Percentiles rank a stretch among this genome's conserved stretches.
Evolutionary conservation across 2,888 invertebrate species (phyloP).

Genomic region (Acleris emargana): DNA sequence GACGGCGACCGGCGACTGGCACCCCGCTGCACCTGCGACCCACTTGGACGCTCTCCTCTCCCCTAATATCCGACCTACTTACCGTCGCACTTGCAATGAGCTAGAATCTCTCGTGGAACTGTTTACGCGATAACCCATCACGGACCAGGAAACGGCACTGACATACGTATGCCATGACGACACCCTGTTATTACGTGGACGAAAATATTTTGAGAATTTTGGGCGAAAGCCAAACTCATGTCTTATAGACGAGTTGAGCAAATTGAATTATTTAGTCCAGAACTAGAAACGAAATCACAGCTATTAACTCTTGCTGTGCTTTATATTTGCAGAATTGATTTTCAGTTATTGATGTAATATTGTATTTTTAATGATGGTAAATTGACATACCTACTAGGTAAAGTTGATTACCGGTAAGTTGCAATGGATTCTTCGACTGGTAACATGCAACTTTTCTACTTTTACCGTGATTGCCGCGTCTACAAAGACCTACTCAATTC

Average conservation of each 20-base stretch:
- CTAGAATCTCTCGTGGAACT: constrained; percentile 13
- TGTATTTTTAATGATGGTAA: no score
- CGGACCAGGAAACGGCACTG: constrained; percentile 23
- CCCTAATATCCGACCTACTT: constrained; percentile 78
- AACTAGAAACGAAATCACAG: constrained; percentile 5
- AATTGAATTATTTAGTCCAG: constrained; percentile 17
- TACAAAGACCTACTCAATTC: no score
- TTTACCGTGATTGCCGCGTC: no score
- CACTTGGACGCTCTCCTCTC: constrained; percentile 69
- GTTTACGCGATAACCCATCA: constrained; percentile 16
- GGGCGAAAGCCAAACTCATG: constrained; percentile 24
- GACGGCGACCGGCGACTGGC: constrained; percentile 38
- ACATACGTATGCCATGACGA: constrained; percentile 23
- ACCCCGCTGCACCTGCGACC: constrained; percentile 56
- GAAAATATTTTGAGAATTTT: constrained; percentile 31
- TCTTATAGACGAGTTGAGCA: constrained; percentile 19
- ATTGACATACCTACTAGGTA: no score
- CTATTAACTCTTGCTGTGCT: constrained; percentile 10
- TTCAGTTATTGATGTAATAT: no score
- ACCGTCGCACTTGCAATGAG: constrained; percentile 54
- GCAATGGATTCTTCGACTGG: no score
- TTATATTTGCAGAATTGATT: background rate
- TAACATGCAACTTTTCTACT: no score
- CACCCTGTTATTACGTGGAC: constrained; percentile 23
- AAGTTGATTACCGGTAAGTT: no score